Evolutionary conservation across 2,888 invertebrate genomes (phyloP).

Genomic region (Merodon equestris): DNA sequence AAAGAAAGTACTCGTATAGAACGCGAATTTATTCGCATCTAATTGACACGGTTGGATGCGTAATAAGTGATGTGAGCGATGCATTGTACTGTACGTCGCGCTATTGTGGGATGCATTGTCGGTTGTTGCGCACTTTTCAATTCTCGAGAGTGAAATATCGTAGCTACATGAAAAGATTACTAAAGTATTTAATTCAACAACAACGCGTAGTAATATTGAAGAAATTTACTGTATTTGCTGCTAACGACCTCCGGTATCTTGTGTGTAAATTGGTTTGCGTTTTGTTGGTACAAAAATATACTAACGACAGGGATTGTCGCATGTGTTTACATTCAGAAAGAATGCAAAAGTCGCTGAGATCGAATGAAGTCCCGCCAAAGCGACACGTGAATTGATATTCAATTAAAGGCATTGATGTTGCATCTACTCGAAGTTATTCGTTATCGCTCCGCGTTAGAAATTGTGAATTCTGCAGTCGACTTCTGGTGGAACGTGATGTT

Average conservation of each 20-base stretch:
- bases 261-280: neutral
- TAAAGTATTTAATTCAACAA: slow-evolving; percentile 16
- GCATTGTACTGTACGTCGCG: slow-evolving; percentile 28
- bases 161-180: slow-evolving; percentile 32
- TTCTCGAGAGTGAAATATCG: slow-evolving; percentile 23
- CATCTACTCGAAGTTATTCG: too few relatives aligned
- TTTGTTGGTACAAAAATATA: too few relatives aligned
- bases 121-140: slow-evolving; percentile 48
- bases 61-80: slow-evolving; percentile 56
- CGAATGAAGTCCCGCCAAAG: too few relatives aligned
- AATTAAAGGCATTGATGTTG: too few relatives aligned
- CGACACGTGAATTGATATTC: too few relatives aligned
- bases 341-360: too few relatives aligned
- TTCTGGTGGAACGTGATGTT: too few relatives aligned
- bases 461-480: too few relatives aligned
- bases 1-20: slow-evolving; percentile 27
- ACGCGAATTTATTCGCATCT: slow-evolving; percentile 59
- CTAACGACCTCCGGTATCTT: too few relatives aligned
- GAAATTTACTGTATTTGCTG: slow-evolving; percentile 20
- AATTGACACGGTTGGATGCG: slow-evolving; percentile 65
- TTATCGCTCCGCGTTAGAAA: too few relatives aligned
- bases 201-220: slow-evolving; percentile 24
- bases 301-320: too few relatives aligned
- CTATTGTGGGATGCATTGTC: slow-evolving; percentile 8
- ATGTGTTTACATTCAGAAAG: too few relatives aligned